Evolutionary conservation across 1,140 invertebrate genomes (phyloP).

Genomic region (Pachypsylla venusta): DNA sequence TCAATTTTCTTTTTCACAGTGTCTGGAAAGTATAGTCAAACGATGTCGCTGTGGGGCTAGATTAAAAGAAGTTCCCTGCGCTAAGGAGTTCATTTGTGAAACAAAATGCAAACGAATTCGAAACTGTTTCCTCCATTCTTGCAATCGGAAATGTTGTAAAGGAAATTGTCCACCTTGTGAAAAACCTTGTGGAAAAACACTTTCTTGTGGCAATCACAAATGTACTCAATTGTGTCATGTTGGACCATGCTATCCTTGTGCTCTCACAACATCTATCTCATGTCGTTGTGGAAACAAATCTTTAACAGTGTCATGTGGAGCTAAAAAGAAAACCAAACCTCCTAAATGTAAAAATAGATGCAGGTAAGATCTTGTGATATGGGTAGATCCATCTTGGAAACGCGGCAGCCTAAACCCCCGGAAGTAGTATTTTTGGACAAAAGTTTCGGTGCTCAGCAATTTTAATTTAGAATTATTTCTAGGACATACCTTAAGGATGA

Average conservation of each 20-base stretch:
- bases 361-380: conserved; percentile 33
- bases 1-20: too few relatives aligned
- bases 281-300: conserved; percentile 70
- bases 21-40: conserved; percentile 63
- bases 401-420: background rate
- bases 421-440: too few relatives aligned
- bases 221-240: conserved; percentile 71
- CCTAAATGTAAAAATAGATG: conserved; percentile 62
- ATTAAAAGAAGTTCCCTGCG: conserved; percentile 72
- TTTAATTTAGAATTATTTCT: too few relatives aligned
- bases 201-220: conserved; percentile 79
- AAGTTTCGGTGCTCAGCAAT: too few relatives aligned
- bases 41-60: conserved; percentile 64
- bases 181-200: conserved; percentile 63
- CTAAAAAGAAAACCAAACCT: conserved; percentile 54
- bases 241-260: conserved; percentile 84
- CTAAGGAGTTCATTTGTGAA: conserved; percentile 74
- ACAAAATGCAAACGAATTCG: conserved; percentile 68
- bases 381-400: background rate
- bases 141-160: conserved; percentile 60
- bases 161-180: conserved; percentile 66
- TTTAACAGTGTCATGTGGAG: conserved; percentile 71
- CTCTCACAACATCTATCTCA: conserved; percentile 52
- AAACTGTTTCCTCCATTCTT: conserved; percentile 72
- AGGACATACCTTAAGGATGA: too few relatives aligned